Evolutionary conservation across 1,140 invertebrate genomes (phyloP).

Genomic region (Scaptomyza montana): DNA sequence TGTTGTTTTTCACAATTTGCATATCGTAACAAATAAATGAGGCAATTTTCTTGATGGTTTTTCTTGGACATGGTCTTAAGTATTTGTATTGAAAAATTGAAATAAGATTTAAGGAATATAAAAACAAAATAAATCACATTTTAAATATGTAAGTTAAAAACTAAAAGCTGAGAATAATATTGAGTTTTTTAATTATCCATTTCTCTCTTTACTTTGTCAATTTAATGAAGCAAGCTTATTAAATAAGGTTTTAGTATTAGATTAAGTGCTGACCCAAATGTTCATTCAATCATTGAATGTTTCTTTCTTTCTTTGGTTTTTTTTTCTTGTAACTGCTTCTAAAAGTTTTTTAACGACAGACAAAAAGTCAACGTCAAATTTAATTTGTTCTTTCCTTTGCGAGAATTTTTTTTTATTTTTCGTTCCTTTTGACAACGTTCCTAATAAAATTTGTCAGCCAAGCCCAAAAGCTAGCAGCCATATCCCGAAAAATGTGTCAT

Average conservation of each 20-base stretch:
- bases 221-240: too few species aligned
- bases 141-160: not conserved
- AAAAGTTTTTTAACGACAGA: slow-evolving; percentile 27
- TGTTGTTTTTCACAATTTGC: not conserved
- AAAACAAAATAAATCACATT: not conserved
- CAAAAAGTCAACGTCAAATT: slow-evolving; percentile 58
- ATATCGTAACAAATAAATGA: not conserved
- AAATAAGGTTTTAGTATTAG: not conserved
- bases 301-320: not conserved
- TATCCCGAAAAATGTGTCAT: slow-evolving; percentile 18
- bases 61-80: too few species aligned
- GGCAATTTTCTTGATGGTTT: not conserved
- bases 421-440: slow-evolving; percentile 28
- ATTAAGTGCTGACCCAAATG: slow-evolving; percentile 49
- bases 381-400: slow-evolving; percentile 48
- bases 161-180: not conserved
- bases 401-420: slow-evolving; percentile 18
- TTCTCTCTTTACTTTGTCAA: too few species aligned
- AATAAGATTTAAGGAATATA: not conserved
- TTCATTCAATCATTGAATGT: slow-evolving; percentile 21
- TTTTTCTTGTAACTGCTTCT: not conserved
- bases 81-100: not conserved
- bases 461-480: slow-evolving; percentile 34
- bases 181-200: too few species aligned
- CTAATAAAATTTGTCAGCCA: slow-evolving; percentile 31